These are phyloP conservation scores for Tetrao urogallus DNA, from an alignment of 2,113 vertebrate genomes.

Conservation along the genomic window DNA sequence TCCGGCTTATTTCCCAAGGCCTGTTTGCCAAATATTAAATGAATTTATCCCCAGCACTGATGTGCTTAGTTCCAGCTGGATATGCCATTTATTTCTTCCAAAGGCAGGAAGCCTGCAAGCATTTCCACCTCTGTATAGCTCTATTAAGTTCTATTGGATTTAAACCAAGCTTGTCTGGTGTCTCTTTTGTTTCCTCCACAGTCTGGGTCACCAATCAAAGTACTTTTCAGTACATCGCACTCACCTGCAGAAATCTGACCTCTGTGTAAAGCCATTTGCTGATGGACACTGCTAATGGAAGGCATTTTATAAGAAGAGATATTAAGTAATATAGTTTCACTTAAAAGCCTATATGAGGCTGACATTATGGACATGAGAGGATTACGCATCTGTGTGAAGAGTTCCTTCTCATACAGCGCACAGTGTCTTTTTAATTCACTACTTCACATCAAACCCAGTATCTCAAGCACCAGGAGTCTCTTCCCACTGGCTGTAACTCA, in stretches of 20 bases:
- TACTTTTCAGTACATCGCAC: not conserved
- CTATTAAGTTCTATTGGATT: not conserved
- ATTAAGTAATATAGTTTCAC: not conserved
- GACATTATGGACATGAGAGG: not conserved
- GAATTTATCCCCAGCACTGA: not conserved
- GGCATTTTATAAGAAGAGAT: not conserved
- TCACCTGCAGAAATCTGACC: not conserved
- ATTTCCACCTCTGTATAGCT: not conserved
- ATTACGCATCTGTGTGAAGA: not conserved
- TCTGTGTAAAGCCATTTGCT: not conserved
- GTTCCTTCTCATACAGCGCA: not conserved
- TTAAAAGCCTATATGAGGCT: not conserved
- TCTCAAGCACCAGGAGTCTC: rapidly evolving
- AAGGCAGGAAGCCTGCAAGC: not conserved
- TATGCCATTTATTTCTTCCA: not conserved
- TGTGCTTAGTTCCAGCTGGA: not conserved
- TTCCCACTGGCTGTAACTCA: not conserved
- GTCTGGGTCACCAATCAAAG: not conserved
- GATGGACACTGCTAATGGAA: not conserved
- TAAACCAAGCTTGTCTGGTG: not conserved
- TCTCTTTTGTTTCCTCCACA: not conserved
- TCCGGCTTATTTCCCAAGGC: not conserved
- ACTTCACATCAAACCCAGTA: not conserved
- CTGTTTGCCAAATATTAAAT: not conserved
- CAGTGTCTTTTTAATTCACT: not conserved